These are phyloP conservation scores for Halictus ligatus DNA, from an alignment of 2,888 invertebrate species.

Conservation along the genomic window DNA sequence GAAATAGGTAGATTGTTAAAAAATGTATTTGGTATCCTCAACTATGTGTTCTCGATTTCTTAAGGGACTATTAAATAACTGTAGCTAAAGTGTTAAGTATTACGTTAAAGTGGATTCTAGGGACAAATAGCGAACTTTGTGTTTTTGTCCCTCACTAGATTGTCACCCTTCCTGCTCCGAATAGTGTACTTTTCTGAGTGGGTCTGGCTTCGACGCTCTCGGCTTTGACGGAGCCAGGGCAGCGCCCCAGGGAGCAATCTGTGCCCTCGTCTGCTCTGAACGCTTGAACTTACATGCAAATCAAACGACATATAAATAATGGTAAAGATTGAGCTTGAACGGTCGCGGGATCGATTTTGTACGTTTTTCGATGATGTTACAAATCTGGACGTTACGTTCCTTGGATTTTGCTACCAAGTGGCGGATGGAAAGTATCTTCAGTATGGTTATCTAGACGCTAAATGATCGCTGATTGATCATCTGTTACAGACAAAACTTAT, in stretches of 20 bases:
- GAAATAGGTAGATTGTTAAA: background rate
- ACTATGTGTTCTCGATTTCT: background rate
- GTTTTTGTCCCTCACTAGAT: background rate
- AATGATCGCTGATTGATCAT: too few species aligned
- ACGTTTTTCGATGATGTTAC: background rate
- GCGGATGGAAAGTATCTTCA: background rate
- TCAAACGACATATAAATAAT: slow-evolving; percentile 45
- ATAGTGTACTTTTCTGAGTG: background rate
- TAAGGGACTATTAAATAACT: background rate
- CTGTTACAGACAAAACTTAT: too few species aligned
- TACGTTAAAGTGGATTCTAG: background rate
- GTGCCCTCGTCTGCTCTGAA: background rate
- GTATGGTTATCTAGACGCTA: background rate
- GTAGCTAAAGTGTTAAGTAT: background rate
- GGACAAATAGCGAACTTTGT: background rate
- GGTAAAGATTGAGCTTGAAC: slow-evolving; percentile 50
- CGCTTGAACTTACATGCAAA: slow-evolving; percentile 24
- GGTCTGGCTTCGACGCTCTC: background rate
- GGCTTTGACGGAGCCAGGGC: background rate
- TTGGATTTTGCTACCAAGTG: background rate
- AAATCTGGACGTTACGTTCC: background rate
- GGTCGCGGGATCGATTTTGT: background rate
- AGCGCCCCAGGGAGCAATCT: background rate
- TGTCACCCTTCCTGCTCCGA: background rate
- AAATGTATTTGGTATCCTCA: background rate